These are phyloP conservation scores for Diorhabda carinulata DNA, from an alignment of 1,140 invertebrate species.

Conservation along the genomic window DNA sequence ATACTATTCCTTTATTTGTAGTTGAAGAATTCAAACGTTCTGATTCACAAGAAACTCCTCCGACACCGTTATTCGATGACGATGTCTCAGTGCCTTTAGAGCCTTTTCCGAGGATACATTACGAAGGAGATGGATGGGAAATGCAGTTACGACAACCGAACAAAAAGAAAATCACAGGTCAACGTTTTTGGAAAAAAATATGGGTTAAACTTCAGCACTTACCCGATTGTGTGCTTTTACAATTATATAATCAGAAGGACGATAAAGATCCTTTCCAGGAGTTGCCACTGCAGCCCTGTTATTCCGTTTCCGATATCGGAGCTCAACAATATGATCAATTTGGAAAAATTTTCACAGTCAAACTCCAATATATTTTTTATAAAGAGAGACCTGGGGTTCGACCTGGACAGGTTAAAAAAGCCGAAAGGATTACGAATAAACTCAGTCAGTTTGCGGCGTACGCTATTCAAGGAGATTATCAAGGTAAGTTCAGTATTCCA, in stretches of 20 bases:
- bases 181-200: slow-evolving; percentile 97
- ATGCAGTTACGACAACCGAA: slow-evolving; percentile 93
- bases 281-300: slow-evolving; percentile 86
- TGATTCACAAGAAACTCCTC: slow-evolving; percentile 75
- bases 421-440: slow-evolving; percentile 84
- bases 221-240: slow-evolving; percentile 78
- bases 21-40: slow-evolving; percentile 46
- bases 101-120: slow-evolving; percentile 80
- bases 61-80: slow-evolving; percentile 91
- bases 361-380: slow-evolving; percentile 97
- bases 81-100: slow-evolving; percentile 90
- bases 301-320: slow-evolving; percentile 87
- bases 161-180: slow-evolving; percentile 97
- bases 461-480: slow-evolving; percentile 89
- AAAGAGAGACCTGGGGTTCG: slow-evolving; percentile 95
- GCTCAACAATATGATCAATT: slow-evolving; percentile 97
- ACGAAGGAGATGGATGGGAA: slow-evolving; percentile 88
- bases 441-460: slow-evolving; percentile 91
- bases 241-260: slow-evolving; percentile 76
- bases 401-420: slow-evolving; percentile 93
- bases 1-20: too few species aligned
- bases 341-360: slow-evolving; percentile 98
- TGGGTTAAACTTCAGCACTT: slow-evolving; percentile 77
- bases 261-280: slow-evolving; percentile 88
- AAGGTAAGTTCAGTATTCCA: slow-evolving; percentile 51